Conservation (phyloP, 2,888 invertebrate species). For the Gymnosoma rotundatum region DNA sequence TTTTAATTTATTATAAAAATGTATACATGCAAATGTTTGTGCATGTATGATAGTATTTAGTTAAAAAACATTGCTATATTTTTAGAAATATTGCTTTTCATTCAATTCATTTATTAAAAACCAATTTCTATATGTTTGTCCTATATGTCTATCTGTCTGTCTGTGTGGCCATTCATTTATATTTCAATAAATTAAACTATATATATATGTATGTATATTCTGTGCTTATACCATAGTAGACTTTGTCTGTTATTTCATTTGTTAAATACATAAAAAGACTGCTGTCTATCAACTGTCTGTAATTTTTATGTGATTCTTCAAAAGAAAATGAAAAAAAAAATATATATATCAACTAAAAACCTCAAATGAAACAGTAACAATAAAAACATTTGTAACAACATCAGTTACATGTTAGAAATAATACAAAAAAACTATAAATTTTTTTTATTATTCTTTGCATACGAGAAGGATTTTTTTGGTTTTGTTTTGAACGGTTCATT, state of each 20-base stretch:
- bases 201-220: slow-evolving; percentile 18
- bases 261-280: slow-evolving; percentile 73
- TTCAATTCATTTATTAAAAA: slow-evolving; percentile 68
- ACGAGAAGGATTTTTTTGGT: background rate
- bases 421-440: background rate
- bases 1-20: slow-evolving; percentile 6
- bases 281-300: slow-evolving; percentile 77
- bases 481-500: no score
- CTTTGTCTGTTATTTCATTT: slow-evolving; percentile 54
- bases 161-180: slow-evolving; percentile 69
- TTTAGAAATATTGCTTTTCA: slow-evolving; percentile 23
- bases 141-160: slow-evolving; percentile 24
- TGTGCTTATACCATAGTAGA: background rate
- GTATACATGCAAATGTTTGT: background rate
- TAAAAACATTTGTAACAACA: slow-evolving; percentile 35
- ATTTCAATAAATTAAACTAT: slow-evolving; percentile 3
- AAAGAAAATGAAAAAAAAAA: slow-evolving; percentile 67
- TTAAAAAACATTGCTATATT: background rate
- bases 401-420: background rate
- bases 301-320: slow-evolving; percentile 73
- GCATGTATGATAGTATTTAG: background rate
- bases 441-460: background rate
- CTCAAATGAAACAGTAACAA: slow-evolving; percentile 32
- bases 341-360: slow-evolving; percentile 16
- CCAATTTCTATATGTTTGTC: slow-evolving; percentile 54